Evolutionary conservation across 2,888 invertebrate genomes (phyloP).

Genomic region (Nomada fucata): DNA sequence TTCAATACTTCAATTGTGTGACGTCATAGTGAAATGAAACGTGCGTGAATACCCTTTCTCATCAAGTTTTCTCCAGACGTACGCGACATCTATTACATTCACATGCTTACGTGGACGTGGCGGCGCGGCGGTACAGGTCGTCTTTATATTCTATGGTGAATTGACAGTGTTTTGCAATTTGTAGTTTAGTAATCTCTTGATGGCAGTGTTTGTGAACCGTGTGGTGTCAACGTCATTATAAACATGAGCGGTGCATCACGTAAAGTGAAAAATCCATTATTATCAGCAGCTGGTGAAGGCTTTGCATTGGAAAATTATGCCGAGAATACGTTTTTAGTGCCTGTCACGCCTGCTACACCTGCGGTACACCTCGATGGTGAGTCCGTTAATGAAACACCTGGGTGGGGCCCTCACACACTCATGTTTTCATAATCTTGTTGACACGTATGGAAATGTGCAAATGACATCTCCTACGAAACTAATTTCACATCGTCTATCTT

Average conservation of each 20-base stretch:
- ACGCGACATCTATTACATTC: background rate
- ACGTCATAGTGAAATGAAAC: no score
- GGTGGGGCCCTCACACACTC: slow-evolving; percentile 67
- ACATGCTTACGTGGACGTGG: slow-evolving; percentile 55
- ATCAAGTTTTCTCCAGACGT: no score
- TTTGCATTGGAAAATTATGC: slow-evolving; percentile 90
- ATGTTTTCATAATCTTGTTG: slow-evolving; percentile 18
- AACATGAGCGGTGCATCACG: slow-evolving; percentile 84
- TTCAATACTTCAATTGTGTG: no score
- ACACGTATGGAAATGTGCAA: background rate
- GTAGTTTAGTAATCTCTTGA: slow-evolving; percentile 48
- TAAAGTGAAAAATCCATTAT: slow-evolving; percentile 88
- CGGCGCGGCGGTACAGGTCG: background rate
- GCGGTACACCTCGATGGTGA: slow-evolving; percentile 81
- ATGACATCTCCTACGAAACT: background rate
- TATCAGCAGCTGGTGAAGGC: slow-evolving; percentile 90
- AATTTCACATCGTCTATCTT: background rate
- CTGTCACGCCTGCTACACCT: slow-evolving; percentile 85
- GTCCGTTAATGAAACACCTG: slow-evolving; percentile 65
- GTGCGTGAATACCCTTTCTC: no score
- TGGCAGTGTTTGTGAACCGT: slow-evolving; percentile 56
- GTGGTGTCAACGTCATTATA: slow-evolving; percentile 50
- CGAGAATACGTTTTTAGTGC: slow-evolving; percentile 89
- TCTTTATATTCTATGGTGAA: slow-evolving; percentile 16
- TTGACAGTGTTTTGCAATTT: slow-evolving; percentile 29